Percentiles rank a stretch among this genome's conserved stretches.
These are phyloP conservation scores for Malthinus flaveolus DNA, from an alignment of 2,888 invertebrate species.

Conservation along the genomic window DNA sequence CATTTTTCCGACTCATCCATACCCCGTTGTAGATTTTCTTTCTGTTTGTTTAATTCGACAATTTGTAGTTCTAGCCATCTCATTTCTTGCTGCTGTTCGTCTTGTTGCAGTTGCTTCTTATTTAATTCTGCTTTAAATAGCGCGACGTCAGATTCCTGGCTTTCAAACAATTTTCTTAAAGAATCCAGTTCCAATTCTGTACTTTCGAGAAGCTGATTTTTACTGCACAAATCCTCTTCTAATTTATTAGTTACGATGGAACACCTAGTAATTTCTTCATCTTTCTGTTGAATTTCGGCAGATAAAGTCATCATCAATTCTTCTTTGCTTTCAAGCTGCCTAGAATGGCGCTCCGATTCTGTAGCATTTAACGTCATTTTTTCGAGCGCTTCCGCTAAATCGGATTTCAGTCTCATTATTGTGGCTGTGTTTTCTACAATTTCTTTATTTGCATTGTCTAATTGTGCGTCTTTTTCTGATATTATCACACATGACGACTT, in stretches of 20 bases:
- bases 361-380: constrained; percentile 26
- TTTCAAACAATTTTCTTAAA: constrained; percentile 31
- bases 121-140: constrained; percentile 45
- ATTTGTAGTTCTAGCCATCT: constrained; percentile 58
- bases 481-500: constrained; percentile 43
- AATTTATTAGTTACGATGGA: constrained; percentile 34
- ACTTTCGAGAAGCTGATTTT: constrained; percentile 37
- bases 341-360: constrained; percentile 32
- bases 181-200: constrained; percentile 36
- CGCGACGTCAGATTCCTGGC: constrained; percentile 27
- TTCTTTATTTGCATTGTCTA: constrained; percentile 40
- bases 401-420: constrained; percentile 35
- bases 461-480: constrained; percentile 41
- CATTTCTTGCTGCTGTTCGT: constrained; percentile 63
- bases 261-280: constrained; percentile 37
- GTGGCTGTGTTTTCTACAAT: constrained; percentile 33
- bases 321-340: constrained; percentile 36
- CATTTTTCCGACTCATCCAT: constrained; percentile 48
- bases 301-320: constrained; percentile 35
- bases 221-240: constrained; percentile 36
- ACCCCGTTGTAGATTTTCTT: constrained; percentile 63
- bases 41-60: constrained; percentile 58
- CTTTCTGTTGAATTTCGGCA: constrained; percentile 39
- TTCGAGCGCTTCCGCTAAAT: constrained; percentile 36
- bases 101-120: constrained; percentile 59